A percentile compares a stretch with the other conserved stretches of the same genome.
phyloP scores from a whole-genome alignment of 2,888 invertebrate species.

The Xylophagus ater region DNA sequence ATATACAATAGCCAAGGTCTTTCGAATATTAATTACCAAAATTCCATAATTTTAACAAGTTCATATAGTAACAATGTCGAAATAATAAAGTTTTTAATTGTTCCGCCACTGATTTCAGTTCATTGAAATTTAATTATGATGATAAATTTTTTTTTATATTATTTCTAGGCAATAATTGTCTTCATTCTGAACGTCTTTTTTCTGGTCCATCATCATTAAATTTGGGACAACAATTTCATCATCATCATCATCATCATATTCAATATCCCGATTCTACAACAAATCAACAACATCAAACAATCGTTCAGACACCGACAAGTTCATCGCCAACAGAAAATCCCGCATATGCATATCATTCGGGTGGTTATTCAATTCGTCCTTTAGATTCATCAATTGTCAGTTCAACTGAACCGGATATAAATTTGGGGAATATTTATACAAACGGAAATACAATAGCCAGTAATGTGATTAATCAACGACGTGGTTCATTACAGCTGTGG shows the following conservation, averaged over 20 bases:
- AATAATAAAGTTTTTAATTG: not conserved
- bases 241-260: conserved; percentile 27
- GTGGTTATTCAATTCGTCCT: conserved; percentile 31
- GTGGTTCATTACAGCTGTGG: conserved; percentile 86
- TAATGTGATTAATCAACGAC: conserved; percentile 44
- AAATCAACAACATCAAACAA: conserved; percentile 19
- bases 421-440: conserved; percentile 32
- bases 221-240: conserved; percentile 25
- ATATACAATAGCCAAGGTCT: no score
- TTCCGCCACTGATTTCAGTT: no score
- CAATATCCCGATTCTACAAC: conserved; percentile 40
- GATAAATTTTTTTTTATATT: no score
- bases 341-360: conserved; percentile 18
- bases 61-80: conserved; percentile 4
- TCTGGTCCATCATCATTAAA: conserved; percentile 26
- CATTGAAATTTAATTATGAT: no score
- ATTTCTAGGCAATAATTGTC: conserved; percentile 3
- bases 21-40: not conserved
- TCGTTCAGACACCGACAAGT: conserved; percentile 17
- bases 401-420: conserved; percentile 35
- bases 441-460: conserved; percentile 28
- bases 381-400: conserved; percentile 33
- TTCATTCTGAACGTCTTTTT: conserved; percentile 24
- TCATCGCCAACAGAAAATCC: conserved; percentile 6
- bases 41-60: conserved; percentile 8